Evolutionary conservation across 2,888 invertebrate genomes (phyloP).

Genomic region (Tanypteryx hageni): DNA sequence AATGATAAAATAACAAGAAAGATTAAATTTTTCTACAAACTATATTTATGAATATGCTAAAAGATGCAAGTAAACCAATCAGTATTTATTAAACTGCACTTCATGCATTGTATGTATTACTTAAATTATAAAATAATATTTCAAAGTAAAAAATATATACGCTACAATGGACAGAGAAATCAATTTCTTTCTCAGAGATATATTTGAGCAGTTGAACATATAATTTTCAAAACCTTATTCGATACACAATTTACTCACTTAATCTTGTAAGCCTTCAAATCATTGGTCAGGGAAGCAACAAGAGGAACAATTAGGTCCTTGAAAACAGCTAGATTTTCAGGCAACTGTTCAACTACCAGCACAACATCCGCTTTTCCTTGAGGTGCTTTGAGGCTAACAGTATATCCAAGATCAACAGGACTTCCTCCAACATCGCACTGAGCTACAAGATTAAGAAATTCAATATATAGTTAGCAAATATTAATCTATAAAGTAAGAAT

Average conservation of each 20-base stretch:
- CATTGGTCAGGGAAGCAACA: conserved; percentile 79
- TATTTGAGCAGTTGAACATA: too few relatives aligned
- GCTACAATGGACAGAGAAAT: too few relatives aligned
- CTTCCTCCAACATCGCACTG: conserved; percentile 76
- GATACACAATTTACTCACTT: conserved; percentile 75
- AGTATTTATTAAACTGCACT: too few relatives aligned
- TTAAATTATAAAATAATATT: too few relatives aligned
- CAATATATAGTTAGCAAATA: background rate
- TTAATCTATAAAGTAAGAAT: background rate
- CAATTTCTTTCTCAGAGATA: background rate
- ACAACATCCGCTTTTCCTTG: conserved; percentile 88
- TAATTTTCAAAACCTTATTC: conserved; percentile 72
- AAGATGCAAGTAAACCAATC: background rate
- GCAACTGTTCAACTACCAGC: conserved; percentile 84
- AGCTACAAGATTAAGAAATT: conserved; percentile 71
- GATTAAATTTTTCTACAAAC: background rate
- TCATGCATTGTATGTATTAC: too few relatives aligned
- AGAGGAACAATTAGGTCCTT: conserved; percentile 81
- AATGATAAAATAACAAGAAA: too few relatives aligned
- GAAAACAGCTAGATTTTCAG: conserved; percentile 81
- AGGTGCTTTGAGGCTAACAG: conserved; percentile 82
- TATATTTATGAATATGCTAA: background rate
- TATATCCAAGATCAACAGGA: conserved; percentile 78
- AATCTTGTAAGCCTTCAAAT: conserved; percentile 81
- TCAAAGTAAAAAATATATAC: too few relatives aligned